Base-by-base conservation (phyloP, 2,797 vertebrate genomes). In the Parauchenoglanis punctatus region DNA sequence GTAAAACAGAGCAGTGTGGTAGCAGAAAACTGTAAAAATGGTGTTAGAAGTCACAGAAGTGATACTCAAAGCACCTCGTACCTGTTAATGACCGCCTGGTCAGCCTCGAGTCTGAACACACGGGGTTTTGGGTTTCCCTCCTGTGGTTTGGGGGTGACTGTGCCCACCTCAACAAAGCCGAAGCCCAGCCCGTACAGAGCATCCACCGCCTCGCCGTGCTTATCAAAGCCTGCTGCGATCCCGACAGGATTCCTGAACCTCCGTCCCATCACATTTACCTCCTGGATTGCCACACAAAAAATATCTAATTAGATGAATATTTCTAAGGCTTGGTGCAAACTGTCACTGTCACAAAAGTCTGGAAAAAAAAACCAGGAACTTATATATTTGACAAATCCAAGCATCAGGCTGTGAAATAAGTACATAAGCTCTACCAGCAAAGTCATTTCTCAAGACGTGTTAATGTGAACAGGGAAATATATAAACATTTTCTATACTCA, bases 151-250 rank as follows among this genome's bases (percentile, higher is more conserved):
- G 99, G 99, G 0, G 98, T 99, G 88, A 99, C 95, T 0, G 97
- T 98, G 52, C 99, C 99, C 12, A 99, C 95, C 91, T 99, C 99
- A 77, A 99, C 98, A 44, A 99, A 99, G 85, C 98, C 98, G 83
- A 99, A 99, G 10, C 99, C 99, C 92, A 99, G 91, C 90, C 95
- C 96, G 89, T 95, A 99, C 54, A 99, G 96, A 23, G 97, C 98
- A 0, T 99, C 98, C 88, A 99, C 95, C 0, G 98, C 99, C 90
- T 99, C 97, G 0, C 95, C 97, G 0, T 99, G 94, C 91, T 99
- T 99, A 93, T 99, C 99, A 13, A 99, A 99, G n/a, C 99, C 99
- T 0, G 98, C 99, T 0, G 99, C 99, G 56, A 99, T 94, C 4
- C 99, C 98, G 83, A 99, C 78, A 0, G 99, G 99, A 91, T 99